Conservation (phyloP, 2,113 vertebrate species). For the Epinephelus moara region DNA sequence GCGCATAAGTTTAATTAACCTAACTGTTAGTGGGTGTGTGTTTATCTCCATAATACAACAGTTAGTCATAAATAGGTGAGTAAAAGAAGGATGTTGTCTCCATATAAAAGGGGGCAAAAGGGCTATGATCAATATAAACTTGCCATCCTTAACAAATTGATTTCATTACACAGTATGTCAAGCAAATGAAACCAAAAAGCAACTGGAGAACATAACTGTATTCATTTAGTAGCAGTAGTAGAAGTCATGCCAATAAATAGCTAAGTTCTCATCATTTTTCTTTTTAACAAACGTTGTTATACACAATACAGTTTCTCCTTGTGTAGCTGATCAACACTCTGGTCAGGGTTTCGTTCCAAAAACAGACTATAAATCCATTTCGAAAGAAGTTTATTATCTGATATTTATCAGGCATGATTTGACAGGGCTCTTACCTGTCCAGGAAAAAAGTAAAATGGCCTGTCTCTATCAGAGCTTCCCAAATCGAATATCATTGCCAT, state of each 20-base stretch:
- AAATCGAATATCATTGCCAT: too few relatives aligned
- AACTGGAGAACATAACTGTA: not conserved
- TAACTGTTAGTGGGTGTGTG: not conserved
- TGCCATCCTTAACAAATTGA: not conserved
- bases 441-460: too few relatives aligned
- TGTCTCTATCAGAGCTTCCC: too few relatives aligned
- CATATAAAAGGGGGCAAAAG: not conserved
- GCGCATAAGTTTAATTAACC: not conserved
- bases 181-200: not conserved
- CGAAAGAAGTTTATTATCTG: not conserved
- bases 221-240: not conserved
- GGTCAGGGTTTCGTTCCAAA: not conserved
- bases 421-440: not conserved
- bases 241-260: not conserved
- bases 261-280: not conserved
- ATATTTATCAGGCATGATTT: not conserved
- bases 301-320: not conserved
- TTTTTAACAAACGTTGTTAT: not conserved
- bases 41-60: not conserved
- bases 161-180: not conserved
- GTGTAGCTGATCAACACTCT: not conserved
- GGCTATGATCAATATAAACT: too few relatives aligned
- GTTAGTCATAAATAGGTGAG: not conserved
- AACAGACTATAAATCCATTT: not conserved
- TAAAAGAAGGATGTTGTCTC: not conserved